Evolutionary conservation across 2,888 invertebrate genomes (phyloP).

Genomic region (Cerceris ruficornis): DNA sequence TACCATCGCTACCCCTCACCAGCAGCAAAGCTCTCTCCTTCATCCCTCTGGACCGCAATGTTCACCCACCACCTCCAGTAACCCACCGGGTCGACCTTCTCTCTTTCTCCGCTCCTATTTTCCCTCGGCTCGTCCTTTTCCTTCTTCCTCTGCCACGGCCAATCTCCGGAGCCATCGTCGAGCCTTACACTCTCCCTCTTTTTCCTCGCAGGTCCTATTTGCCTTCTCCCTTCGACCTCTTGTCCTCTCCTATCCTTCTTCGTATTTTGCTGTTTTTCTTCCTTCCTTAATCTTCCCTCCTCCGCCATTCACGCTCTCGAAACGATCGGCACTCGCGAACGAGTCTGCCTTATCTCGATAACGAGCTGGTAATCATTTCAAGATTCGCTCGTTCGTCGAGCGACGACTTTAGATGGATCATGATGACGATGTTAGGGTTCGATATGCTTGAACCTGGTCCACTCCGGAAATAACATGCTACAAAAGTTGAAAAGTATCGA

Average conservation of each 20-base stretch:
- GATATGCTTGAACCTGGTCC: conserved; percentile 3
- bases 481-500: not conserved
- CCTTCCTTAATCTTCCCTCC: conserved; percentile 8
- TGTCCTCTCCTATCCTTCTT: not conserved
- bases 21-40: conserved; percentile 54
- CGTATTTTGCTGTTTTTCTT: not conserved
- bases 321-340: conserved; percentile 5
- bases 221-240: not conserved
- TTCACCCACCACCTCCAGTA: conserved; percentile 67
- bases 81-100: conserved; percentile 38
- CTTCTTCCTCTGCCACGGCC: not conserved
- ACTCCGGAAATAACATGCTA: conserved; percentile 9
- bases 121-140: conserved; percentile 8
- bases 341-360: conserved; percentile 6
- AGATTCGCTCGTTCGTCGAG: not conserved
- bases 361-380: conserved; percentile 18
- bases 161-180: not conserved
- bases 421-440: conserved; percentile 5
- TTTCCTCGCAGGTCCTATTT: conserved; percentile 18
- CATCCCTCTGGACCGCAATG: conserved; percentile 75
- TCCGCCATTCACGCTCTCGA: not conserved
- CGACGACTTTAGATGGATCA: not conserved
- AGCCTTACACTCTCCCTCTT: conserved; percentile 29
- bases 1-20: conserved; percentile 52
- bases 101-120: conserved; percentile 7